phyloP scores from a whole-genome alignment of 2,113 vertebrate species.

The Brevimyrus niger region DNA sequence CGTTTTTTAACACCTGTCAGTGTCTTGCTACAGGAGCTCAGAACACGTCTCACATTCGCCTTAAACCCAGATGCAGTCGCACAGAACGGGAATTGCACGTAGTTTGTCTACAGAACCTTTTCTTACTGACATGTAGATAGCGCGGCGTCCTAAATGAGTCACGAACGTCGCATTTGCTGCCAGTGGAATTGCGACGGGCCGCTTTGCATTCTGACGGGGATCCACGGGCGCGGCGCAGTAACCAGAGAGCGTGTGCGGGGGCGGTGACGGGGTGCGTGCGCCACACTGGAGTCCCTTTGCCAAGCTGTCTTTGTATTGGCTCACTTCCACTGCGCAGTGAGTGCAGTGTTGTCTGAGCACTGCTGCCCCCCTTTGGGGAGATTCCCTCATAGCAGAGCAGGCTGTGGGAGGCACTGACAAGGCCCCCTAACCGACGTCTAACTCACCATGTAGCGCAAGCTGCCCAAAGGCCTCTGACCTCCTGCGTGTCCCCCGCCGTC shows the following conservation, averaged over 20 bases:
- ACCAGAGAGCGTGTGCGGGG: background rate
- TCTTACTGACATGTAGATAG: background rate
- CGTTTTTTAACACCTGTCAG: background rate
- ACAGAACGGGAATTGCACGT: background rate
- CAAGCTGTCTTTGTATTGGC: background rate
- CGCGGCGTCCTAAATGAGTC: background rate
- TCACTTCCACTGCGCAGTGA: background rate
- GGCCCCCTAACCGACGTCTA: background rate
- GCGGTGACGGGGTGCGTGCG: background rate
- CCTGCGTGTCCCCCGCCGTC: background rate
- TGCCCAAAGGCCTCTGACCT: background rate
- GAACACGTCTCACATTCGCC: background rate
- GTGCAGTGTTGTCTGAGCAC: background rate
- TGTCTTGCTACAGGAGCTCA: too few relatives aligned
- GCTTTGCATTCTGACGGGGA: background rate
- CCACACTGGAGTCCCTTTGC: background rate
- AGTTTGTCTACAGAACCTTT: background rate
- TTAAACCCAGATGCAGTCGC: background rate
- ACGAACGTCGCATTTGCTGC: background rate
- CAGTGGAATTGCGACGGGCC: background rate
- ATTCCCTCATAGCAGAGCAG: background rate
- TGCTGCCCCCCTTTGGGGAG: background rate
- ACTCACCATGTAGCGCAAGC: background rate
- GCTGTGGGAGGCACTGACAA: background rate
- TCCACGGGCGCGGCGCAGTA: background rate